Percentiles rank a stretch among this genome's conserved stretches.
phyloP scores from a whole-genome alignment of 2,113 vertebrate species.

The Leuciscus idus region DNA sequence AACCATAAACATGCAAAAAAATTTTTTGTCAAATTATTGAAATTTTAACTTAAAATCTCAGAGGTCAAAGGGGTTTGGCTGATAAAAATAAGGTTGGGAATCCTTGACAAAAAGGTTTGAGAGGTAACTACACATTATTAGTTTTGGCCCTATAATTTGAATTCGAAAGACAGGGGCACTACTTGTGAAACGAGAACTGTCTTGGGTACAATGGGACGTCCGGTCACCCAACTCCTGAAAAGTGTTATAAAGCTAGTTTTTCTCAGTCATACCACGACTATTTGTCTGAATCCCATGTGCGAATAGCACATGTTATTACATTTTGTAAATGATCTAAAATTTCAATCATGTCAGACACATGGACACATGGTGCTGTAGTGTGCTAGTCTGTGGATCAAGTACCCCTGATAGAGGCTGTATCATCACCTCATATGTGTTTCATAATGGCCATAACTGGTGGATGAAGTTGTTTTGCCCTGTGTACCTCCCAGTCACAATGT shows the following conservation, averaged over 20 bases:
- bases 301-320: neutral
- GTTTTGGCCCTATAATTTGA: too few relatives aligned
- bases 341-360: neutral
- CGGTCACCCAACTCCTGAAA: neutral
- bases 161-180: too few relatives aligned
- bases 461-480: neutral
- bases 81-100: too few relatives aligned
- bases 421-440: neutral
- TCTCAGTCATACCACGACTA: neutral
- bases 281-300: neutral
- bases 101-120: too few relatives aligned
- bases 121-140: too few relatives aligned
- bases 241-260: neutral
- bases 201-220: neutral
- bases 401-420: neutral
- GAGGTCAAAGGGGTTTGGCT: too few relatives aligned
- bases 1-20: too few relatives aligned
- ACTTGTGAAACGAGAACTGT: too few relatives aligned
- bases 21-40: too few relatives aligned
- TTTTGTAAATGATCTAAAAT: constrained; percentile 3
- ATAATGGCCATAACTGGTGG: neutral
- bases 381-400: neutral
- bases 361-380: neutral
- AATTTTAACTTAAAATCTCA: too few relatives aligned
- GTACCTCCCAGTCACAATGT: constrained; percentile 22